These are phyloP conservation scores for Cacoxenus indagator DNA, from an alignment of 2,888 invertebrate genomes.

Conservation along the genomic window DNA sequence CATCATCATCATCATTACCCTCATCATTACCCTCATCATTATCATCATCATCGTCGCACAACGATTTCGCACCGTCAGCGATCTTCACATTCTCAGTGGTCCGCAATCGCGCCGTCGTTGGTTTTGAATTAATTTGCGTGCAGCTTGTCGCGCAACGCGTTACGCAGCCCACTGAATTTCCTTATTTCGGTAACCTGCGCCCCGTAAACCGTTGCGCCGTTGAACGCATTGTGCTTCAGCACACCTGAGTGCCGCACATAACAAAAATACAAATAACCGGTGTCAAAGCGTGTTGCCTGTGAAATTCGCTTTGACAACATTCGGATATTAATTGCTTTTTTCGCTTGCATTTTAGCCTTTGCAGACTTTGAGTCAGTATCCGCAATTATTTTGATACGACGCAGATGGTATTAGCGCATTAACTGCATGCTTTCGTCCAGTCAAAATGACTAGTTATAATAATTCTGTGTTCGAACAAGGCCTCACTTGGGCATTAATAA, in stretches of 20 bases:
- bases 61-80: not conserved
- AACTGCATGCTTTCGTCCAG: too few species aligned
- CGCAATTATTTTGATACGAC: not conserved
- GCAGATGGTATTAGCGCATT: not conserved
- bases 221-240: not conserved
- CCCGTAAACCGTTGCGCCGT: not conserved
- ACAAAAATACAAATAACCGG: too few species aligned
- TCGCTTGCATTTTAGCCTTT: not conserved
- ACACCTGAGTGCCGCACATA: not conserved
- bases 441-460: too few species aligned
- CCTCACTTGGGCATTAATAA: too few species aligned
- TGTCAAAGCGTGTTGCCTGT: not conserved
- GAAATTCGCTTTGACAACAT: constrained; percentile 1
- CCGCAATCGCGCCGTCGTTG: not conserved
- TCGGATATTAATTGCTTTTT: constrained; percentile 4
- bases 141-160: not conserved
- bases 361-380: not conserved
- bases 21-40: too few species aligned
- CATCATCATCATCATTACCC: not conserved
- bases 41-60: not conserved
- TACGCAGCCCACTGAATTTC: not conserved
- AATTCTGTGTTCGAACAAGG: too few species aligned
- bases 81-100: not conserved
- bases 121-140: not conserved
- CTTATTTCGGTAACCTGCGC: not conserved